Evolutionary conservation across 2,113 vertebrate species (phyloP).

Genomic region (Oncorhynchus mykiss): DNA sequence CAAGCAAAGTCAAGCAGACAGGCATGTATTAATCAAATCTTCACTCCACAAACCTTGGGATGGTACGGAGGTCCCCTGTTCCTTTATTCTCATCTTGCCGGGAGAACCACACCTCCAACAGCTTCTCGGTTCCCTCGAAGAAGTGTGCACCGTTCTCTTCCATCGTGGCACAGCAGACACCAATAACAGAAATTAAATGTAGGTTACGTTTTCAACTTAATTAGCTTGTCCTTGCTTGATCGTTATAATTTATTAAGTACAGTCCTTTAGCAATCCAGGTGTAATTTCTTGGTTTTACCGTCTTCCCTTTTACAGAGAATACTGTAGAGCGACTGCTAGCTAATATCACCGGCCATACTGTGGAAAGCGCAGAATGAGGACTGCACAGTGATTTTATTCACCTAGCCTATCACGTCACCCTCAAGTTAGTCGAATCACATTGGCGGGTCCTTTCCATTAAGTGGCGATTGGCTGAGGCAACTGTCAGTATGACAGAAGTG

Average conservation of each 20-base stretch:
- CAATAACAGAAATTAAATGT: slow-evolving; percentile 80
- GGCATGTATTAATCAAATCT: neutral
- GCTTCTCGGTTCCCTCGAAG: slow-evolving; percentile 99
- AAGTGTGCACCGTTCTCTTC: slow-evolving; percentile 98
- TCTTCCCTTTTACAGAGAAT: slow-evolving; percentile 97
- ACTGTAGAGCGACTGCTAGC: slow-evolving; percentile 96
- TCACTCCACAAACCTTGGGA: slow-evolving; percentile 83
- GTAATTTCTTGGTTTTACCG: slow-evolving; percentile 79
- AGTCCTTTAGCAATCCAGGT: slow-evolving; percentile 77
- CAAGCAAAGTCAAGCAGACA: no score
- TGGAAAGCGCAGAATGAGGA: slow-evolving; percentile 77
- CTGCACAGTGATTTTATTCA: slow-evolving; percentile 74
- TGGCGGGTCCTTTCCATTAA: rapidly evolving
- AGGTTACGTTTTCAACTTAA: slow-evolving; percentile 57
- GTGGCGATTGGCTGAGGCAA: slow-evolving; percentile 31
- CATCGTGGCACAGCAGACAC: slow-evolving; percentile 90
- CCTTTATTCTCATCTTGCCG: slow-evolving; percentile 91
- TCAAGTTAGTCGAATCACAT: slow-evolving; percentile 27
- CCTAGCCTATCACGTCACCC: neutral
- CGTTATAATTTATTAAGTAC: slow-evolving; percentile 79
- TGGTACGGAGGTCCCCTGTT: slow-evolving; percentile 93
- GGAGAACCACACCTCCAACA: slow-evolving; percentile 98
- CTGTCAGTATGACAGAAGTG: slow-evolving; percentile 32
- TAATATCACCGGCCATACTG: slow-evolving; percentile 99
- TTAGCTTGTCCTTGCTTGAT: slow-evolving; percentile 60